Evolutionary conservation across 2,797 vertebrate genomes (phyloP).

Genomic region (Epinephelus malabaricus): DNA sequence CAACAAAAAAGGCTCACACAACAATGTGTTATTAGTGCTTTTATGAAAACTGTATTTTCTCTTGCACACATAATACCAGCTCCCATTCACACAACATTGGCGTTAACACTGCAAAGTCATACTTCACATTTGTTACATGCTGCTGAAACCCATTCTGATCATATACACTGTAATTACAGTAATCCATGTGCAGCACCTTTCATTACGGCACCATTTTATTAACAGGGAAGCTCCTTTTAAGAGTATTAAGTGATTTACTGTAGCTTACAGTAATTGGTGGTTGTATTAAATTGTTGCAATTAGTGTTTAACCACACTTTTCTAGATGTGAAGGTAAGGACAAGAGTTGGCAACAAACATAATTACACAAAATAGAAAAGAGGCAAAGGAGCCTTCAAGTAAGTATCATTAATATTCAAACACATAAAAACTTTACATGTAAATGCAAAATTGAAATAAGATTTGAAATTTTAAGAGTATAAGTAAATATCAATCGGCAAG

Average conservation of each 20-base stretch:
- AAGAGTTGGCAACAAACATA: neutral
- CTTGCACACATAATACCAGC: conserved; percentile 29
- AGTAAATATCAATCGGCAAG: conserved; percentile 34
- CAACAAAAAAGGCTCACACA: conserved; percentile 2
- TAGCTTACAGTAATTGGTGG: conserved; percentile 11
- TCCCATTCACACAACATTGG: conserved; percentile 26
- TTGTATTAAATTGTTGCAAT: conserved; percentile 19
- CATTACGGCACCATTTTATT: conserved; percentile 24
- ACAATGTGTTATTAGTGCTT: conserved; percentile 35
- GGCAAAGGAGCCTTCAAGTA: conserved; percentile 8
- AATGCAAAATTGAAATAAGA: neutral
- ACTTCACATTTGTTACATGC: conserved; percentile 16
- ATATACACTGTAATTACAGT: conserved; percentile 45
- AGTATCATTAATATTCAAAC: conserved; percentile 16
- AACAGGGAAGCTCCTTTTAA: conserved; percentile 5
- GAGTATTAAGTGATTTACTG: conserved; percentile 14
- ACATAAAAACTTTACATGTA: neutral
- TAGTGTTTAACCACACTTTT: conserved; percentile 18
- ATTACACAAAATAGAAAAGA: neutral
- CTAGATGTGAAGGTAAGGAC: neutral
- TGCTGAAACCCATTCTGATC: conserved; percentile 14
- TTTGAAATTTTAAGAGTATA: conserved; percentile 5
- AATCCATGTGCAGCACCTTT: conserved; percentile 18
- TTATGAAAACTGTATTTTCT: conserved; percentile 62
- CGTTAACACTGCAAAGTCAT: conserved; percentile 44